Conservation (phyloP, 2,888 invertebrate species). For the Cerastis rubricosa region DNA sequence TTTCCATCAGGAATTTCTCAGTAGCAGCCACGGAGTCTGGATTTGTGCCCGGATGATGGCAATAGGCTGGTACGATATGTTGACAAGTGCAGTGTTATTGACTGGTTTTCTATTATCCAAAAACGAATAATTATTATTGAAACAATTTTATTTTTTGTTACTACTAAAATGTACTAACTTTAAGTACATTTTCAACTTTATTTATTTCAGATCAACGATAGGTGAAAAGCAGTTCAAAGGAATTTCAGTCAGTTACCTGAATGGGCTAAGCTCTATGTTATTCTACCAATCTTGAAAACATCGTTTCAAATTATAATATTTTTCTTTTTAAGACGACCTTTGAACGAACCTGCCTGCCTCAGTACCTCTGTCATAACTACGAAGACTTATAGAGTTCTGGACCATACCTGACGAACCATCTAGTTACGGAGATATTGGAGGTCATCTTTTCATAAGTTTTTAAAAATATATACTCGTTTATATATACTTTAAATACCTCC, state of each 20-base stretch:
- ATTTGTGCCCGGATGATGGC: background rate
- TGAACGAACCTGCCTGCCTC: no score
- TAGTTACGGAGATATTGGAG: no score
- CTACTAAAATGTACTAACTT: no score
- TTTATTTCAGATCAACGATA: background rate
- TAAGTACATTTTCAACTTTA: background rate
- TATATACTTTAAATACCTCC: no score
- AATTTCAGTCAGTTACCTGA: background rate
- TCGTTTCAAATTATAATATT: background rate
- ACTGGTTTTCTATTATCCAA: background rate
- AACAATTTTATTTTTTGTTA: background rate
- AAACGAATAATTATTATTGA: background rate
- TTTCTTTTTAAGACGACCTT: background rate
- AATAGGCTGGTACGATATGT: background rate
- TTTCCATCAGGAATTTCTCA: background rate
- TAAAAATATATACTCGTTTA: no score
- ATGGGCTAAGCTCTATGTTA: background rate
- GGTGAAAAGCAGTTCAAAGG: slow-evolving; percentile 8
- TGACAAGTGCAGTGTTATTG: no score
- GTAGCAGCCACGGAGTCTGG: background rate
- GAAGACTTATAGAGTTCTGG: no score
- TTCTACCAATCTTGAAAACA: background rate
- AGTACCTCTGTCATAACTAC: no score
- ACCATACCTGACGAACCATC: no score
- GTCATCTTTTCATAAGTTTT: no score